Evolutionary conservation across 2,797 vertebrate species (phyloP).

Genomic region (Scolopax rusticola): DNA sequence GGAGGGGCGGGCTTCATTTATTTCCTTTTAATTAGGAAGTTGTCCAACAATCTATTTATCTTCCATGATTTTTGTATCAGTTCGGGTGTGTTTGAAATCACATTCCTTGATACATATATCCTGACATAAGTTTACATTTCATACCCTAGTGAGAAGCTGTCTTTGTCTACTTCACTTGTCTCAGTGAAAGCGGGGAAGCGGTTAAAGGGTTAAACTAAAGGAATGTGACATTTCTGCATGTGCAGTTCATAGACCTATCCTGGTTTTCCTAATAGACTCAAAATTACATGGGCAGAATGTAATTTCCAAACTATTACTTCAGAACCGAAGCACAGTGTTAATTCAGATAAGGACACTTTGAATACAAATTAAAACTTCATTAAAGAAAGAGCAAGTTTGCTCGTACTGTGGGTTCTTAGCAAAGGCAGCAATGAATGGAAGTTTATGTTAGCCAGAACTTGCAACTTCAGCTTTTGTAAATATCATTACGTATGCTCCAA

Average conservation of each 20-base stretch:
- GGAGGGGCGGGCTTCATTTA: not conserved
- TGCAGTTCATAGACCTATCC: slow-evolving; percentile 73
- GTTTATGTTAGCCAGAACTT: slow-evolving; percentile 44
- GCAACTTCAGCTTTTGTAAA: slow-evolving; percentile 53
- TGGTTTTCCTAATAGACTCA: slow-evolving; percentile 57
- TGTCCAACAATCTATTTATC: not conserved
- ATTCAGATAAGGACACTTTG: not conserved
- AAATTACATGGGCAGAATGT: slow-evolving; percentile 59
- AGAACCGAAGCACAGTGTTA: not conserved
- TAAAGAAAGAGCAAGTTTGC: not conserved
- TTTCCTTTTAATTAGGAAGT: not conserved
- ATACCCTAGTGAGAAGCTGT: not conserved
- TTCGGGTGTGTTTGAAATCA: not conserved
- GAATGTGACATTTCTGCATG: slow-evolving; percentile 79
- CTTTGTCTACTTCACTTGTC: slow-evolving; percentile 53
- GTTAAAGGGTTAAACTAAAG: slow-evolving; percentile 75
- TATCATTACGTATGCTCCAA: slow-evolving; percentile 28
- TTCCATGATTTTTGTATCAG: not conserved
- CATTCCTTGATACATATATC: not conserved
- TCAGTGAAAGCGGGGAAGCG: not conserved
- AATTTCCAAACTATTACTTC: slow-evolving; percentile 44
- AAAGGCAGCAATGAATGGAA: slow-evolving; percentile 56
- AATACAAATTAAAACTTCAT: not conserved
- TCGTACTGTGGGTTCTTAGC: not conserved
- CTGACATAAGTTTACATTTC: not conserved